phyloP scores from a whole-genome alignment of 2,113 vertebrate species.

The Emydocephalus ijimae region DNA sequence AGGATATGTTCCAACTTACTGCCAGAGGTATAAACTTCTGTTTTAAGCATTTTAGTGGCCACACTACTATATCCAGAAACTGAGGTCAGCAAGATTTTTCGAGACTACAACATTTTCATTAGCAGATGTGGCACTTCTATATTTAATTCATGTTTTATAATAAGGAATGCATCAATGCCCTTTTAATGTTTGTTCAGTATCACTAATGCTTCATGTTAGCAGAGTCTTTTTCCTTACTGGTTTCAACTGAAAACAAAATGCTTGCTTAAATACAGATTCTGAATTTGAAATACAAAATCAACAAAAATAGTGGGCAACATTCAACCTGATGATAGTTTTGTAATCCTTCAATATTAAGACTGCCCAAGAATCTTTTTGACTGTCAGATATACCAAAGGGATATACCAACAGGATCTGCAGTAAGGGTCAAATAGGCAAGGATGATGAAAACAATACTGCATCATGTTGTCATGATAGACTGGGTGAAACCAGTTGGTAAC shows the following conservation, averaged over 20 bases:
- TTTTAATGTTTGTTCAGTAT: slow-evolving; percentile 23
- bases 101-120: neutral
- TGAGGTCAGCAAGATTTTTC: neutral
- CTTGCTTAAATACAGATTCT: neutral
- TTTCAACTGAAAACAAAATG: neutral
- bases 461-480: neutral
- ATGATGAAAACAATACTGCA: neutral
- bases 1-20: neutral
- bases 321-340: neutral
- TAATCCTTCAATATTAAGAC: neutral
- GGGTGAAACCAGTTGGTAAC: too few species aligned
- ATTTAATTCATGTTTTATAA: neutral
- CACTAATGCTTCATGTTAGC: neutral
- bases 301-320: neutral
- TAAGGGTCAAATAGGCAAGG: neutral
- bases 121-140: neutral
- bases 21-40: neutral
- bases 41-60: slow-evolving; percentile 15
- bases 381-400: neutral
- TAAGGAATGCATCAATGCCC: neutral
- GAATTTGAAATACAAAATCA: neutral
- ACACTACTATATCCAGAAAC: neutral
- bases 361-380: neutral
- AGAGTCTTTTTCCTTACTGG: neutral
- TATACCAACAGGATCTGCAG: neutral